These are phyloP conservation scores for Megalopta genalis DNA, from an alignment of 1,140 invertebrate genomes.

Conservation along the genomic window DNA sequence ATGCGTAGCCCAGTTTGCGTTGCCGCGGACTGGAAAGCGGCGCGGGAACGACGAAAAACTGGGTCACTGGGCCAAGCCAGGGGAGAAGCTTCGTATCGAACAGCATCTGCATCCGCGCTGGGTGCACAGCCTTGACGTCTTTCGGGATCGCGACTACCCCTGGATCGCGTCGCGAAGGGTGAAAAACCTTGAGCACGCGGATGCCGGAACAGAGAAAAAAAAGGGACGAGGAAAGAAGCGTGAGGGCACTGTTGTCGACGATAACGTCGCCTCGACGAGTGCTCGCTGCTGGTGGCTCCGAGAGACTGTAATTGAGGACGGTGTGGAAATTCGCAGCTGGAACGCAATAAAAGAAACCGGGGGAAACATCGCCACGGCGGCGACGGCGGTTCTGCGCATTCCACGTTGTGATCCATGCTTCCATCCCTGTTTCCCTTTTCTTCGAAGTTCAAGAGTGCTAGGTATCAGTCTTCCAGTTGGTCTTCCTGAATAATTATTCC, in stretches of 20 bases:
- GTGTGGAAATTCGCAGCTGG: slow-evolving; percentile 12
- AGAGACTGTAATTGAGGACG: slow-evolving; percentile 8
- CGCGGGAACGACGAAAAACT: slow-evolving; percentile 54
- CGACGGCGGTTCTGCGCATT: neutral
- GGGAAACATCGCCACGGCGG: neutral
- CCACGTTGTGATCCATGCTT: neutral
- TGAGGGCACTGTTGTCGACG: neutral
- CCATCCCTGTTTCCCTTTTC: no score
- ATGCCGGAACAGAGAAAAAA: neutral
- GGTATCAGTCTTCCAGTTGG: no score
- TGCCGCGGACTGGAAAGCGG: slow-evolving; percentile 18
- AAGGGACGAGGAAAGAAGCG: neutral
- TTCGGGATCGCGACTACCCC: no score
- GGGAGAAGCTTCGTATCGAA: slow-evolving; percentile 45
- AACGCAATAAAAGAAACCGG: slow-evolving; percentile 5
- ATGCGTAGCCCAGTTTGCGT: slow-evolving; percentile 21
- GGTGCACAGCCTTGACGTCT: slow-evolving; percentile 5
- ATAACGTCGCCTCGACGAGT: slow-evolving; percentile 6
- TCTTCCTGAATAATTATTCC: no score
- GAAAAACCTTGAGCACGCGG: neutral
- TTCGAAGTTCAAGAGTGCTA: no score
- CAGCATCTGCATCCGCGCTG: slow-evolving; percentile 55
- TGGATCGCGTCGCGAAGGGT: neutral
- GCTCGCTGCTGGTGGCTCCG: neutral
- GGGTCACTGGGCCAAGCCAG: slow-evolving; percentile 67